These are phyloP conservation scores for Ceratina calcarata DNA, from an alignment of 1,140 invertebrate species.

Conservation along the genomic window DNA sequence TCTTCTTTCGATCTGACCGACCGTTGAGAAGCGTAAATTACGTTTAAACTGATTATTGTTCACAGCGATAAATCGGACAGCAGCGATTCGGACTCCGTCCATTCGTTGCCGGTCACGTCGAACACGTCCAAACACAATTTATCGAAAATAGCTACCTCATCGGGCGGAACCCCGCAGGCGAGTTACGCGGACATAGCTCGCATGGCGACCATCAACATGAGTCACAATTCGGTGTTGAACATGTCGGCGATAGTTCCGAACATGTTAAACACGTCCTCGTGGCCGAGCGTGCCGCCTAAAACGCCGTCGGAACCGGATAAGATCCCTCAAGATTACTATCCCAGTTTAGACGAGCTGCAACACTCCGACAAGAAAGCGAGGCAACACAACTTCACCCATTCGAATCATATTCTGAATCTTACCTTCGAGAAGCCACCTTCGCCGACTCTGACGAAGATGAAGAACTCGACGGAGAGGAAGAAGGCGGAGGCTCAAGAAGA, in stretches of 20 bases:
- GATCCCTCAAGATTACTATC: slow-evolving; percentile 75
- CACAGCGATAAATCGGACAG: slow-evolving; percentile 86
- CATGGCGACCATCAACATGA: slow-evolving; percentile 79
- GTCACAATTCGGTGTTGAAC: slow-evolving; percentile 70
- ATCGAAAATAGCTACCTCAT: slow-evolving; percentile 74
- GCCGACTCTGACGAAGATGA: slow-evolving; percentile 71
- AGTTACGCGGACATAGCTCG: slow-evolving; percentile 89
- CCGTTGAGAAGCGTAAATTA: background rate
- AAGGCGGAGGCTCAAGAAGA: slow-evolving; percentile 73
- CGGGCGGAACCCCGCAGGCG: slow-evolving; percentile 82
- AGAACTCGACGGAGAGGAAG: slow-evolving; percentile 70
- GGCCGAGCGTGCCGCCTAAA: slow-evolving; percentile 72
- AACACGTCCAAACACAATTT: slow-evolving; percentile 77
- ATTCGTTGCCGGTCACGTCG: slow-evolving; percentile 85
- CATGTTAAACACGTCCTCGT: slow-evolving; percentile 66
- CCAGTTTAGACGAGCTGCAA: slow-evolving; percentile 76
- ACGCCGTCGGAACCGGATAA: slow-evolving; percentile 70
- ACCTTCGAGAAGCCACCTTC: slow-evolving; percentile 74
- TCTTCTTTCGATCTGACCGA: background rate
- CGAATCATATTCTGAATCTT: slow-evolving; percentile 65
- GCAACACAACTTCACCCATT: slow-evolving; percentile 67
- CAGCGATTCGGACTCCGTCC: slow-evolving; percentile 87
- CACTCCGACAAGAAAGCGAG: slow-evolving; percentile 72
- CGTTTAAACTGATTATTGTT: slow-evolving; percentile 30
- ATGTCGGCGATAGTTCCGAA: slow-evolving; percentile 69